Evolutionary conservation across 1,140 invertebrate species (phyloP).

Genomic region (Cotesia glomerata): DNA sequence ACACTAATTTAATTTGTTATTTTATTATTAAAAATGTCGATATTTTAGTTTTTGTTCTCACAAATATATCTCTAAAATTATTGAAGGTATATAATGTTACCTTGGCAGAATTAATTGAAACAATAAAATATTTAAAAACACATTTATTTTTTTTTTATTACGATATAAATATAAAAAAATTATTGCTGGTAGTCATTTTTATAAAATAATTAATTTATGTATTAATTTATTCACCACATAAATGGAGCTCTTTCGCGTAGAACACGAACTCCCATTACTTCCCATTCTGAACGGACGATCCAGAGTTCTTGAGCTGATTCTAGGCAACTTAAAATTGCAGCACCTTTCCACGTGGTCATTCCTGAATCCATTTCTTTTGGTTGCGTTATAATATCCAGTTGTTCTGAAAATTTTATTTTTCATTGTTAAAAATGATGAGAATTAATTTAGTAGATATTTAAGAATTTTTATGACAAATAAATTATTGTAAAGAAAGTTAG

Average conservation of each 20-base stretch:
- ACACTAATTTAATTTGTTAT: slow-evolving; percentile 49
- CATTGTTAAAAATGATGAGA: background rate
- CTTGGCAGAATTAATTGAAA: background rate
- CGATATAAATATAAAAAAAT: background rate
- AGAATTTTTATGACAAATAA: background rate
- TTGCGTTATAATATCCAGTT: slow-evolving; percentile 81
- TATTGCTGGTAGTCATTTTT: slow-evolving; percentile 6
- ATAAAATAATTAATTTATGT: background rate
- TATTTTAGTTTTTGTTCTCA: background rate
- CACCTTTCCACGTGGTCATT: slow-evolving; percentile 92
- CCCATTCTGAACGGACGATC: slow-evolving; percentile 88
- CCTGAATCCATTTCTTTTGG: slow-evolving; percentile 90
- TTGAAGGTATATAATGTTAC: too few species aligned
- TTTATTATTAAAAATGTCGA: slow-evolving; percentile 26
- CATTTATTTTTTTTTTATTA: too few species aligned
- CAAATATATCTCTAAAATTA: too few species aligned
- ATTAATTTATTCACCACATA: slow-evolving; percentile 68
- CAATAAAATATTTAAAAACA: too few species aligned
- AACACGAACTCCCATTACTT: slow-evolving; percentile 81
- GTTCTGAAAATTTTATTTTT: slow-evolving; percentile 66
- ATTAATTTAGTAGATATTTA: background rate
- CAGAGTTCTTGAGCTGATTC: slow-evolving; percentile 94
- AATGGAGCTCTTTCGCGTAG: slow-evolving; percentile 87
- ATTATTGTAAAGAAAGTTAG: slow-evolving; percentile 1
- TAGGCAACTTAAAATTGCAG: slow-evolving; percentile 88